Base-by-base conservation (phyloP, 2,888 invertebrate species). In the Ophion slaviceki region DNA sequence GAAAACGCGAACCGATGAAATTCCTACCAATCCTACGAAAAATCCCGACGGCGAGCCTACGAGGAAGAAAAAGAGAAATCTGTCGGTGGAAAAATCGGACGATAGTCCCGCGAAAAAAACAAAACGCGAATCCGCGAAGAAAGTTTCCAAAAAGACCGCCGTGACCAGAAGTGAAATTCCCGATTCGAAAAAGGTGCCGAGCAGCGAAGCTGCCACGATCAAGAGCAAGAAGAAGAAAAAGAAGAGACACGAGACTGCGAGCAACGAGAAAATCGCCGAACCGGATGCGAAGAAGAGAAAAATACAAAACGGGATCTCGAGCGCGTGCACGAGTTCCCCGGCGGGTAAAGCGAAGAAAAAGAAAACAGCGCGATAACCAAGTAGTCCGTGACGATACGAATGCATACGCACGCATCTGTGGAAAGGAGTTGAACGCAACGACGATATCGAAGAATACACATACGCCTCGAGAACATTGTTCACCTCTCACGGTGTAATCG, bases 191-290 rank as follows among this genome's bases (percentile, higher is more conserved):
- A 82, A 86, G 8, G 0, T 8, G 7, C 67, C 66, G 24, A 20
- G 61, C 20, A 24, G 8, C 5, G 75, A 57, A 20, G 28, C 36
- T 53, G 62, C 28, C 64, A 66, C 45, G 24, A 53, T 32, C 24
- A 76, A 78, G 74, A 83, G 24, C 10, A 77, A 84, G 53, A 82
- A 85, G 62, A 88, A 85, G 40, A 90, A 47, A 90, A 90, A 45
- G 89, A 92, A 87, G 88, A 90, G 77, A 90, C 92, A 89, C 82
- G 88, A 61, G 11, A 62, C 62, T 24, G 32, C 59, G 24, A 40
- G 66, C 32, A 67, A 83, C 72, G 86, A 86, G 68, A 84, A 77
- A 72, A 47, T 77, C 5, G 82, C 53, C n/a, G 77, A 79, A 77
- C 81, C 70, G 32, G 71, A 72, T 47, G 71, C 40, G 53, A 86